Evolutionary conservation across 2,888 invertebrate species (phyloP).

Genomic region (Morpho helenor): DNA sequence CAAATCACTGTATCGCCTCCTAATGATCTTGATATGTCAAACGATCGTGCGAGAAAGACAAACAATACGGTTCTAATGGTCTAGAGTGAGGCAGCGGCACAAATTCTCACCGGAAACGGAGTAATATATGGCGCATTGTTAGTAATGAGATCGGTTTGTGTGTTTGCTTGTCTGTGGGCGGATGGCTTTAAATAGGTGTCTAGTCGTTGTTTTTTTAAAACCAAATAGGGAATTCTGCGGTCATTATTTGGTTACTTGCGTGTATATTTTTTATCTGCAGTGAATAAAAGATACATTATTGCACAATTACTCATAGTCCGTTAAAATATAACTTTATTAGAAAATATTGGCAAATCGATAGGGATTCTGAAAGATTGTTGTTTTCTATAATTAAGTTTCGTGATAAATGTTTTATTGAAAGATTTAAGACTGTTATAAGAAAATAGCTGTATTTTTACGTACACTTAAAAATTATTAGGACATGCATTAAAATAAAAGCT

Average conservation of each 20-base stretch:
- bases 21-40: conserved; percentile 69
- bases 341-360: too few species aligned
- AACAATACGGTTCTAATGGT: conserved; percentile 16
- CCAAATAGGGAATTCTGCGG: conserved; percentile 26
- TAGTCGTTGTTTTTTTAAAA: conserved; percentile 25
- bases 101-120: conserved; percentile 69
- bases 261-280: conserved; percentile 1
- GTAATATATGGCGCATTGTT: conserved; percentile 78
- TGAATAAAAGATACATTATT: too few species aligned
- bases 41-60: conserved; percentile 53
- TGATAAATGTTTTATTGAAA: too few species aligned
- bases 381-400: too few species aligned
- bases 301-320: too few species aligned
- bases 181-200: conserved; percentile 29
- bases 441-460: too few species aligned
- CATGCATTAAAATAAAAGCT: too few species aligned
- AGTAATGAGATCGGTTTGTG: conserved; percentile 74
- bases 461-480: too few species aligned
- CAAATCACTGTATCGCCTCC: conserved; percentile 71
- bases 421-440: too few species aligned
- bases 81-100: conserved; percentile 39
- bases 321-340: too few species aligned
- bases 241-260: conserved; percentile 22
- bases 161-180: conserved; percentile 58
- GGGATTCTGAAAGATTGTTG: too few species aligned